Conservation (phyloP, 2,888 invertebrate species). For the Ceraclea dissimilis region DNA sequence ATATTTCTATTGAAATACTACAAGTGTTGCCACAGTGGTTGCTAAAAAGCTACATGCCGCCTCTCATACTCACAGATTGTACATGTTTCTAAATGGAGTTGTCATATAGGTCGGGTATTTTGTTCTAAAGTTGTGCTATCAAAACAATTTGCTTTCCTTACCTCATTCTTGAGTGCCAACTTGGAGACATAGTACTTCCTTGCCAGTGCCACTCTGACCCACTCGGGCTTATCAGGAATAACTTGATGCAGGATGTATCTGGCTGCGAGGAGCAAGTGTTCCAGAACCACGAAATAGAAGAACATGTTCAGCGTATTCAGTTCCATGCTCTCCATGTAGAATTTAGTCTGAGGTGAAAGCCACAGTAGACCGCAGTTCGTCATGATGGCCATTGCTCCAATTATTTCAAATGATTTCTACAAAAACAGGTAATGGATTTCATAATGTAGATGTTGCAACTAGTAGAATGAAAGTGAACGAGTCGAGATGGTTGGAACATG, state of each 20-base stretch:
- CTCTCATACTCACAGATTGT: no score
- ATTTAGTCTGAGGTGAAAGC: slow-evolving; percentile 56
- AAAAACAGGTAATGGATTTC: slow-evolving; percentile 18
- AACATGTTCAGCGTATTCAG: slow-evolving; percentile 42
- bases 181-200: slow-evolving; percentile 54
- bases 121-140: no score
- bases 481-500: no score
- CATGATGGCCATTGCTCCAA: slow-evolving; percentile 60
- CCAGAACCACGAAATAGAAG: slow-evolving; percentile 57
- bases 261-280: slow-evolving; percentile 31
- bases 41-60: no score
- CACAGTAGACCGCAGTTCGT: slow-evolving; percentile 69
- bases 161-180: slow-evolving; percentile 54
- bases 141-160: no score
- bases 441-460: no score
- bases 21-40: no score
- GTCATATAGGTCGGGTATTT: no score
- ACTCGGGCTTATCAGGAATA: slow-evolving; percentile 63
- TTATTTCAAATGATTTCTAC: slow-evolving; percentile 57
- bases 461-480: no score
- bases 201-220: slow-evolving; percentile 56
- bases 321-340: slow-evolving; percentile 29
- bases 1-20: no score
- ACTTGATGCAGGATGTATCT: slow-evolving; percentile 56
- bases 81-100: no score